Conservation (phyloP, 2,797 vertebrate genomes). For the Nannoperca australis region DNA sequence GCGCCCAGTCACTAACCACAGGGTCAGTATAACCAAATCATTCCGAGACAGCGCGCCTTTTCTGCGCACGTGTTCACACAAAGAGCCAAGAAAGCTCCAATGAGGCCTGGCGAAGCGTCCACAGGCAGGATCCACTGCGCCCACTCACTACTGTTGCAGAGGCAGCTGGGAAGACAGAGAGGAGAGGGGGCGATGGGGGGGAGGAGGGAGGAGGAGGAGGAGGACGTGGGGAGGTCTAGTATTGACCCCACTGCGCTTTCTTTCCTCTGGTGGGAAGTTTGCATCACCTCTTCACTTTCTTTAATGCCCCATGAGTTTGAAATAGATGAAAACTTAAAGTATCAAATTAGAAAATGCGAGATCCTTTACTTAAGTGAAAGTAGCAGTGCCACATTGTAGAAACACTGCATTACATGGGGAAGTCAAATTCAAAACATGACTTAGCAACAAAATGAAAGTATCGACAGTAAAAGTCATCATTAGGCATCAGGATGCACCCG, state of each 20-base stretch:
- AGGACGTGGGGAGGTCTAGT: neutral
- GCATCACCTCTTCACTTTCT: conserved; percentile 10
- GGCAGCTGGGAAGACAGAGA: conserved; percentile 63
- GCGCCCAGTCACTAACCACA: conserved; percentile 43
- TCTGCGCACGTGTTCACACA: conserved; percentile 75
- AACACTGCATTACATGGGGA: neutral
- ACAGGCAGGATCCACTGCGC: conserved; percentile 63
- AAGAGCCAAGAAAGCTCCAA: conserved; percentile 65
- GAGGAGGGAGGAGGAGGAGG: neutral
- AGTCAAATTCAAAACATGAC: neutral
- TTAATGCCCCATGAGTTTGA: neutral
- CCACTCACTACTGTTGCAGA: conserved; percentile 69
- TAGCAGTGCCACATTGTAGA: neutral
- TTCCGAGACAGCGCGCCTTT: conserved; percentile 82
- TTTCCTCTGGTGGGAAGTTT: conserved; percentile 53
- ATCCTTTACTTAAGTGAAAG: neutral
- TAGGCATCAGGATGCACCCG: neutral
- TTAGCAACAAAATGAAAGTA: neutral
- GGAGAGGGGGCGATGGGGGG: conserved; percentile 1
- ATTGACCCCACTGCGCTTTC: conserved; percentile 63
- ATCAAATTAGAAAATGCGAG: neutral
- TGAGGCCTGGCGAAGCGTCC: conserved; percentile 61
- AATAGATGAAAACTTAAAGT: neutral
- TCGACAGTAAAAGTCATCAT: neutral
- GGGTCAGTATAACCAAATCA: conserved; percentile 71